phyloP scores from a whole-genome alignment of 2,888 invertebrate species.

The Pristionchus fissidentatus region DNA sequence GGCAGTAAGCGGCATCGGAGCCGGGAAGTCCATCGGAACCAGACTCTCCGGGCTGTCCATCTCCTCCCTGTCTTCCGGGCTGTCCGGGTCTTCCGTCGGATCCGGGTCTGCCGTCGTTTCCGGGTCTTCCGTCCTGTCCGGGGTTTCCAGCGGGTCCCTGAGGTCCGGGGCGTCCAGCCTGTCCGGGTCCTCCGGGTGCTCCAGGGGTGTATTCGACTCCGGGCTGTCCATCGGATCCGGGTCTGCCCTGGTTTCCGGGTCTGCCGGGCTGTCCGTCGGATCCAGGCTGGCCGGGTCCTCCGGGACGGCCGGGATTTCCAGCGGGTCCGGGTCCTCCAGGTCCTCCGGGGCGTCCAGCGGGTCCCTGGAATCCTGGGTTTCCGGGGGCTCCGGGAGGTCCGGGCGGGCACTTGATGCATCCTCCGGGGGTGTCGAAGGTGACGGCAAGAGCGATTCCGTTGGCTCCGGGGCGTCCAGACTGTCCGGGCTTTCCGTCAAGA shows the following conservation, averaged over 20 bases:
- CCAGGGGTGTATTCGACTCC: conserved; percentile 63
- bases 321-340: conserved; percentile 61
- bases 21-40: conserved; percentile 53
- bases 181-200: conserved; percentile 59
- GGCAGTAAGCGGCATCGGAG: conserved; percentile 48
- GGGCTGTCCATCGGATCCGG: conserved; percentile 59
- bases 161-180: conserved; percentile 58
- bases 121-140: conserved; percentile 52
- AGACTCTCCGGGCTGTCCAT: conserved; percentile 61
- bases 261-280: conserved; percentile 55
- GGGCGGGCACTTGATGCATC: conserved; percentile 57
- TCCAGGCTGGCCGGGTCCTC: conserved; percentile 61
- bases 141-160: conserved; percentile 51
- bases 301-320: conserved; percentile 65
- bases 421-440: conserved; percentile 58
- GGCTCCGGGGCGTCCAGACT: conserved; percentile 60
- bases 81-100: conserved; percentile 59
- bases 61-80: conserved; percentile 60
- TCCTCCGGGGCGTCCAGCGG: conserved; percentile 61
- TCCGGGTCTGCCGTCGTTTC: conserved; percentile 51
- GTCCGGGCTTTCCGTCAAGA: conserved; percentile 56
- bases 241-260: conserved; percentile 60
- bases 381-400: conserved; percentile 63
- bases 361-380: conserved; percentile 60
- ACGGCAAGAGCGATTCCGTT: conserved; percentile 58